These are phyloP conservation scores for Diplolepis rosae DNA, from an alignment of 2,888 invertebrate genomes.

Conservation along the genomic window DNA sequence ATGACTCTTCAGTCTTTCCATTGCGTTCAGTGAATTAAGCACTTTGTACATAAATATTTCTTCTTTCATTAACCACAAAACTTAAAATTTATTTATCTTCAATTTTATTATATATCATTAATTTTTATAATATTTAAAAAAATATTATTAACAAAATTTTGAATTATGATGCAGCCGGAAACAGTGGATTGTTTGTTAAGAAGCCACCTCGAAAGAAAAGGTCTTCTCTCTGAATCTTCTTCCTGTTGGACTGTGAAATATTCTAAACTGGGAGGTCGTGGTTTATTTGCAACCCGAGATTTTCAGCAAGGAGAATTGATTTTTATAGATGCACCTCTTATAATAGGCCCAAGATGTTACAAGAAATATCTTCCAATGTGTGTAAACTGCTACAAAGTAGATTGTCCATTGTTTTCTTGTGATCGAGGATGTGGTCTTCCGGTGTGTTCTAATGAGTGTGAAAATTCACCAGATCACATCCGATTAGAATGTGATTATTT, in stretches of 20 bases:
- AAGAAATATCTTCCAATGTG: slow-evolving; percentile 77
- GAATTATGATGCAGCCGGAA: slow-evolving; percentile 47
- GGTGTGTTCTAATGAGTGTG: slow-evolving; percentile 81
- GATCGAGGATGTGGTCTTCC: slow-evolving; percentile 80
- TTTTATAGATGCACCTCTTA: slow-evolving; percentile 81
- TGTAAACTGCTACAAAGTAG: slow-evolving; percentile 78
- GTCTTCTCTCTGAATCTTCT: slow-evolving; percentile 37
- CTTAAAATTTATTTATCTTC: background rate
- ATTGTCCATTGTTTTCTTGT: slow-evolving; percentile 75
- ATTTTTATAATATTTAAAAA: too few species aligned
- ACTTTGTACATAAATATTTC: background rate
- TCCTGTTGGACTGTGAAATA: slow-evolving; percentile 77
- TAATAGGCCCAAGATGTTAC: slow-evolving; percentile 81
- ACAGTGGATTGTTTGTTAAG: slow-evolving; percentile 50
- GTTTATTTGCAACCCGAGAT: slow-evolving; percentile 81
- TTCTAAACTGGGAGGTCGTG: slow-evolving; percentile 81
- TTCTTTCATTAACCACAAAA: background rate
- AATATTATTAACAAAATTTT: background rate
- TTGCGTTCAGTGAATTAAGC: background rate
- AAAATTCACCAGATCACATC: slow-evolving; percentile 76
- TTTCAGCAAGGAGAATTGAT: slow-evolving; percentile 82
- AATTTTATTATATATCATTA: too few species aligned
- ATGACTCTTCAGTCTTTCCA: background rate
- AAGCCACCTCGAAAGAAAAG: slow-evolving; percentile 53
- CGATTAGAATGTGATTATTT: slow-evolving; percentile 80